These are phyloP conservation scores for Caenorhabditis tropicalis DNA, from an alignment of 1,140 invertebrate genomes.

Conservation along the genomic window DNA sequence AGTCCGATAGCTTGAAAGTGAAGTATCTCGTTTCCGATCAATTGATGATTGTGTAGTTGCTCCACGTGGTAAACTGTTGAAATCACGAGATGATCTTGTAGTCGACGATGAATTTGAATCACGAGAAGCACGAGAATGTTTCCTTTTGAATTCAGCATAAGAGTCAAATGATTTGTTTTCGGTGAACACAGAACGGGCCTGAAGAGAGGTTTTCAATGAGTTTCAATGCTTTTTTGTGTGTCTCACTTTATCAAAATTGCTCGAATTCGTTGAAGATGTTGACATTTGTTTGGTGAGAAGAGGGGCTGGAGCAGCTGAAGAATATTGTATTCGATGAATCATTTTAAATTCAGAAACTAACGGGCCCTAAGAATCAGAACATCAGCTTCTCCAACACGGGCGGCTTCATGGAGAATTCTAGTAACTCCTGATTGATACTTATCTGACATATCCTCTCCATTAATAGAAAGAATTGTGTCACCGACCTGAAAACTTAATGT, in stretches of 20 bases:
- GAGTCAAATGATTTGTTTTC: conserved; percentile 50
- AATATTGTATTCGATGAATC: background rate
- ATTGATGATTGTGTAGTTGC: conserved; percentile 23
- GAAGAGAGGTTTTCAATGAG: background rate
- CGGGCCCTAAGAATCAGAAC: conserved; percentile 68
- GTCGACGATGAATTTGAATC: background rate
- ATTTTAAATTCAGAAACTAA: background rate
- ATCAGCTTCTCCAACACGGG: conserved; percentile 71
- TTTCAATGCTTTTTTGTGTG: background rate
- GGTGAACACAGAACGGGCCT: conserved; percentile 50
- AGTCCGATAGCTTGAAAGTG: conserved; percentile 19
- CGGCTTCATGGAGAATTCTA: conserved; percentile 71
- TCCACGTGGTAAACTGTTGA: conserved; percentile 49
- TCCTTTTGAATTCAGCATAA: conserved; percentile 50
- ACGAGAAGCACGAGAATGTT: conserved; percentile 22
- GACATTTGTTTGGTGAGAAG: conserved; percentile 35
- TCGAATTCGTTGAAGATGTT: conserved; percentile 36
- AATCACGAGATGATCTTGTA: conserved; percentile 35
- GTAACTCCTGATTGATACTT: conserved; percentile 71
- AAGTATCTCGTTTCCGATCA: conserved; percentile 39
- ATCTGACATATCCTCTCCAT: conserved; percentile 63
- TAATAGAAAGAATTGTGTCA: conserved; percentile 72
- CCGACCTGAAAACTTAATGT: conserved; percentile 62
- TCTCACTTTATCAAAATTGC: conserved; percentile 14
- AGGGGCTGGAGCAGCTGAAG: background rate